Evolutionary conservation across 2,888 invertebrate species (phyloP).

Genomic region (Chironomus riparius): DNA sequence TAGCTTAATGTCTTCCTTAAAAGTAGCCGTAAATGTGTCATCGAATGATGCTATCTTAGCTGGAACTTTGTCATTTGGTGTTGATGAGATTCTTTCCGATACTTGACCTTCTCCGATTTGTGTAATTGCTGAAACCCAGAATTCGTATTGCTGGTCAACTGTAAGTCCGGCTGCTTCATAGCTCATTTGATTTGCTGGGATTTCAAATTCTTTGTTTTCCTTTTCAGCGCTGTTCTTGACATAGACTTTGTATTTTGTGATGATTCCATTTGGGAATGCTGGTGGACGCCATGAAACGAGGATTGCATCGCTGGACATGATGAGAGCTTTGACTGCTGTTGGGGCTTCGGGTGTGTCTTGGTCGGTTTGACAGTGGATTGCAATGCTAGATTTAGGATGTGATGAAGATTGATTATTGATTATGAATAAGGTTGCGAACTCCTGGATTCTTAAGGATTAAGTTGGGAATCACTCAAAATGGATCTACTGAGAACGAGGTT

Average conservation of each 20-base stretch:
- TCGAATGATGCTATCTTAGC: conserved; percentile 94
- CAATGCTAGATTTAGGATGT: conserved; percentile 33
- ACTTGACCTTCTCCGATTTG: conserved; percentile 89
- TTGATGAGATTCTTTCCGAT: conserved; percentile 76
- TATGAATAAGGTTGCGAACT: too few relatives aligned
- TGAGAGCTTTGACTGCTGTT: conserved; percentile 83
- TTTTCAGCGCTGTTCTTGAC: conserved; percentile 60
- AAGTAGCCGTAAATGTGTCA: conserved; percentile 83
- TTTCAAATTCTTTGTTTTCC: conserved; percentile 65
- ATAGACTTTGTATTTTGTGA: conserved; percentile 89
- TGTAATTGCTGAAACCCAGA: conserved; percentile 91
- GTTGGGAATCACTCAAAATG: too few relatives aligned
- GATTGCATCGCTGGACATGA: conserved; percentile 85
- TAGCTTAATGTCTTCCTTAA: conserved; percentile 83
- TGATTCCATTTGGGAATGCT: conserved; percentile 82
- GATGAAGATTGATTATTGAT: too few relatives aligned
- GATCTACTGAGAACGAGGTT: too few relatives aligned
- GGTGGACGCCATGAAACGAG: conserved; percentile 92
- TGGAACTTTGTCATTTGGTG: conserved; percentile 70
- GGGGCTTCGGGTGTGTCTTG: conserved; percentile 94
- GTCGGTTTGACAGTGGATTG: conserved; percentile 86
- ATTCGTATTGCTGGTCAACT: conserved; percentile 75
- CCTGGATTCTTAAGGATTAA: too few relatives aligned
- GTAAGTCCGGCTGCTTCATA: conserved; percentile 79
- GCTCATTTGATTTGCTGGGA: conserved; percentile 74